Conservation (phyloP, 2,797 vertebrate species). For the Rachycentron canadum region DNA sequence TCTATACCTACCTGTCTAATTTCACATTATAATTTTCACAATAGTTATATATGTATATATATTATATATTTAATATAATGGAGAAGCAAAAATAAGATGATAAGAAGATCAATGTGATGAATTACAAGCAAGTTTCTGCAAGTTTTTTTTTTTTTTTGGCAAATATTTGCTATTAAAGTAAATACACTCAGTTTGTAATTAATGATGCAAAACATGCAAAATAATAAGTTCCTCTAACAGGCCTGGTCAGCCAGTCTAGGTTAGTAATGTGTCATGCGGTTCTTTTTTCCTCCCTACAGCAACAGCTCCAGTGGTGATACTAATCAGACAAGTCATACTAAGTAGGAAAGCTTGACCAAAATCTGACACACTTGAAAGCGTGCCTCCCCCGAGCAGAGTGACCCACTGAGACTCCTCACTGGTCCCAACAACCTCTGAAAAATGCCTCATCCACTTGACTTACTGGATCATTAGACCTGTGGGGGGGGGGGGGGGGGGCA, state of each 20-base stretch:
- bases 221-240: not conserved
- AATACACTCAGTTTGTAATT: not conserved
- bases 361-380: conserved; percentile 55
- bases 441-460: conserved; percentile 31
- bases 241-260: not conserved
- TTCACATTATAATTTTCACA: not conserved
- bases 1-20: not conserved
- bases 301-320: not conserved
- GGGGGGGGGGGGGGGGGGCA: conserved; percentile 42
- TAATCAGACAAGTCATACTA: conserved; percentile 23
- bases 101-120: not conserved
- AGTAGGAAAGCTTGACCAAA: conserved; percentile 37
- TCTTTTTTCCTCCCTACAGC: not conserved
- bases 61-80: too few species aligned
- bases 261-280: conserved; percentile 1
- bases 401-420: conserved; percentile 32
- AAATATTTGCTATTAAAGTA: not conserved
- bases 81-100: not conserved
- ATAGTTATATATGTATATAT: not conserved
- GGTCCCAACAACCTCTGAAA: conserved; percentile 34
- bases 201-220: conserved; percentile 26
- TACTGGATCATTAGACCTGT: conserved; percentile 48
- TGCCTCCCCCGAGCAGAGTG: conserved; percentile 57
- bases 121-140: conserved; percentile 9
- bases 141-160: conserved; percentile 1